Evolutionary conservation across 37 sponge, comb jelly and placozoan genomes (phyloP).

Genomic region (Dysidea cf. avara): DNA sequence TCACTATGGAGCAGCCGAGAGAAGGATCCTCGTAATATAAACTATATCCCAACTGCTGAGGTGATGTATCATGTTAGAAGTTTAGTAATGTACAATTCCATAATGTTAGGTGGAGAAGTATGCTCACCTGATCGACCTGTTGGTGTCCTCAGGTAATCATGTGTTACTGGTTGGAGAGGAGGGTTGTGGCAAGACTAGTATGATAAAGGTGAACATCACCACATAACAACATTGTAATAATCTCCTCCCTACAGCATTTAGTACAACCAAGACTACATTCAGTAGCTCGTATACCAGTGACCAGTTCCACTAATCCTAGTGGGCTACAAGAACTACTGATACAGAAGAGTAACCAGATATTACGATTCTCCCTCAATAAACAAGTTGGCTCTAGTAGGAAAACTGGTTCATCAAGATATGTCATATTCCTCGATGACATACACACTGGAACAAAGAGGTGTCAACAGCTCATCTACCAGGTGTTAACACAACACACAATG

Average conservation of each 20-base stretch:
- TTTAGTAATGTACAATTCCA: not conserved
- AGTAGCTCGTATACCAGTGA: too few species aligned
- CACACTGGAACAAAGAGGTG: constrained; percentile 23
- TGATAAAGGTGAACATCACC: constrained; percentile 33
- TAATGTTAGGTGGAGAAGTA: constrained; percentile 39
- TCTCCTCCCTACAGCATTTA: too few species aligned
- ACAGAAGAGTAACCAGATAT: too few species aligned
- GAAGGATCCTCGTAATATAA: not conserved
- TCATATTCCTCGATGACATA: constrained; percentile 65
- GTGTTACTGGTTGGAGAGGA: constrained; percentile 56
- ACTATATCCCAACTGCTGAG: constrained; percentile 54
- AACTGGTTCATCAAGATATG: not conserved
- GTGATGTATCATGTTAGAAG: constrained; percentile 9
- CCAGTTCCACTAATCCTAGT: too few species aligned
- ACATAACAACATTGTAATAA: not conserved
- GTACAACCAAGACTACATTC: too few species aligned
- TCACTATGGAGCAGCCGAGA: constrained; percentile 48
- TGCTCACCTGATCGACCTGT: constrained; percentile 46
- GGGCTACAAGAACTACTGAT: too few species aligned
- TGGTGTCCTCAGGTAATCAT: constrained; percentile 55
- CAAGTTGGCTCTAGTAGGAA: not conserved
- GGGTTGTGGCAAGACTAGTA: constrained; percentile 66
- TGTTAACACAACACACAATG: constrained; percentile 14
- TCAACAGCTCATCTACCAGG: constrained; percentile 18
- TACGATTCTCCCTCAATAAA: too few species aligned